phyloP scores from a whole-genome alignment of 1,140 invertebrate genomes.

The Tribolium madens region DNA sequence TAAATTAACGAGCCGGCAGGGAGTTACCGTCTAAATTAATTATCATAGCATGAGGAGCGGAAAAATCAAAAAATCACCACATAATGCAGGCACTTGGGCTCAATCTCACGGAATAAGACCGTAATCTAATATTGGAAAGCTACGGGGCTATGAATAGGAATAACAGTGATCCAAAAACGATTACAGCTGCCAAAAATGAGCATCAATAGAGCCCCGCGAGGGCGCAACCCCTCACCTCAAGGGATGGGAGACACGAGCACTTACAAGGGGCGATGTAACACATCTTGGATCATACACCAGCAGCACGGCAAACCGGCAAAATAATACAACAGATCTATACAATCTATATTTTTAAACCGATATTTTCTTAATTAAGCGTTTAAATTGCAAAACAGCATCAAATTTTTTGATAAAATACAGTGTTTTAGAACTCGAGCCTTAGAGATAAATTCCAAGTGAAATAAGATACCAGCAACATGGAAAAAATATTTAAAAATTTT shows the following conservation, averaged over 20 bases:
- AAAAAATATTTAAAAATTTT: no score
- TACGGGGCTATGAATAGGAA: conserved; percentile 64
- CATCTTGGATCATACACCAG: conserved; percentile 38
- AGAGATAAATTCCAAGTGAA: no score
- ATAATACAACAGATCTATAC: not conserved
- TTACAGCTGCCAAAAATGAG: conserved; percentile 67
- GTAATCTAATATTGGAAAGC: conserved; percentile 65
- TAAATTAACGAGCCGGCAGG: conserved; percentile 23
- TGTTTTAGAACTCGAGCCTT: no score
- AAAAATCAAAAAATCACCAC: conserved; percentile 25
- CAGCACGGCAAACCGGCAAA: conserved; percentile 14
- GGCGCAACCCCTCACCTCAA: conserved; percentile 47
- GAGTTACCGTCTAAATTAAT: not conserved
- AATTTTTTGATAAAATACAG: no score
- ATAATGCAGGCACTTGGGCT: conserved; percentile 16
- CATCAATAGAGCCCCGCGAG: conserved; percentile 61
- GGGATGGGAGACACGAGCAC: conserved; percentile 6
- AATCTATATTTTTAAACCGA: no score
- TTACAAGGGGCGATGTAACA: conserved; percentile 38
- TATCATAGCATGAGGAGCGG: no score
- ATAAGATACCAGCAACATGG: no score
- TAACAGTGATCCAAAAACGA: conserved; percentile 66
- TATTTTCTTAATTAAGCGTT: no score
- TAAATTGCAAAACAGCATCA: no score
- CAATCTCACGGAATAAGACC: conserved; percentile 52